Conservation (phyloP, 1,140 invertebrate species). For the Teleogryllus occipitalis region DNA sequence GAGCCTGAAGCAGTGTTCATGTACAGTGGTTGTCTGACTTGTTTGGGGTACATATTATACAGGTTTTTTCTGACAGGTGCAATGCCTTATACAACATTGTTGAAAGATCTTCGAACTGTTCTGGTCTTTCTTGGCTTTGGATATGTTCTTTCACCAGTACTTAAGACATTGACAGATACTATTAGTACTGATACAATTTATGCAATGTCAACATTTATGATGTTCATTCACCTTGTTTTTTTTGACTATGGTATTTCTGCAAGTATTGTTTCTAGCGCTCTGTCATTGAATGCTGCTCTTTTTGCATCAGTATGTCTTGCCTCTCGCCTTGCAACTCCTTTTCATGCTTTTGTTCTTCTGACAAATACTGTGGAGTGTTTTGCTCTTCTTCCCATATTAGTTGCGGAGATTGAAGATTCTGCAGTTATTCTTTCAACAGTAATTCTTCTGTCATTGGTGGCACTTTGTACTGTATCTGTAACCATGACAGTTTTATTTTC, state of each 20-base stretch:
- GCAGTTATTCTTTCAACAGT: conserved; percentile 32
- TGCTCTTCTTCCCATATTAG: conserved; percentile 76
- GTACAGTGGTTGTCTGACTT: conserved; percentile 42
- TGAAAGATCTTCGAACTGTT: conserved; percentile 55
- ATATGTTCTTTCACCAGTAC: conserved; percentile 76
- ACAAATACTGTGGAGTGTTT: conserved; percentile 80
- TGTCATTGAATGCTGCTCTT: conserved; percentile 83
- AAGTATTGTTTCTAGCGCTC: conserved; percentile 69
- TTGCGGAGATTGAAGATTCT: conserved; percentile 46
- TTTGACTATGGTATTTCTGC: conserved; percentile 83
- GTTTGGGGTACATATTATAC: conserved; percentile 50
- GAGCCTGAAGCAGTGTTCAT: conserved; percentile 52
- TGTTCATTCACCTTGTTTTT: conserved; percentile 80
- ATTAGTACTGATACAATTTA: conserved; percentile 97
- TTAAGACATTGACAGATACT: conserved; percentile 92
- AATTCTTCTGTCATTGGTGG: conserved; percentile 40
- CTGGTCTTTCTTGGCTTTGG: conserved; percentile 74
- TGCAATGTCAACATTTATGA: conserved; percentile 78
- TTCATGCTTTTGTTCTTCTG: conserved; percentile 80
- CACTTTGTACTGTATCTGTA: conserved; percentile 47
- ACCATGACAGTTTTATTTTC: conserved; percentile 52
- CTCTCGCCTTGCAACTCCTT: conserved; percentile 73
- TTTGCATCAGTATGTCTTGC: conserved; percentile 91
- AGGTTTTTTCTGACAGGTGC: conserved; percentile 32
- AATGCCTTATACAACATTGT: not conserved